phyloP scores from a whole-genome alignment of 2,888 invertebrate genomes.

The Bombylius discolor region DNA sequence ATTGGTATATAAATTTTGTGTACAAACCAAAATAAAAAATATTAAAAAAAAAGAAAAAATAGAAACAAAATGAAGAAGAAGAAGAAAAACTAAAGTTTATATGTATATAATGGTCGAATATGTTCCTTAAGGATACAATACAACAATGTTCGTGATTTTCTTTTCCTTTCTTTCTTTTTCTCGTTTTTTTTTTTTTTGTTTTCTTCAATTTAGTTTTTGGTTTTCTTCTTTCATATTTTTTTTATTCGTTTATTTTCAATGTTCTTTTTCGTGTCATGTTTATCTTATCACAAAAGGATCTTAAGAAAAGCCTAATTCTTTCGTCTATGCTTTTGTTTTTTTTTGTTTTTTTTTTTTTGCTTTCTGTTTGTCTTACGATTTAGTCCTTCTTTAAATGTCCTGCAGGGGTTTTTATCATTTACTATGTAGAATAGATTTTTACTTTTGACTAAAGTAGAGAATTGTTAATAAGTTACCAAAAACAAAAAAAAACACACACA shows the following conservation, averaged over 20 bases:
- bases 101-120: neutral
- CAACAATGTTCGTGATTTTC: neutral
- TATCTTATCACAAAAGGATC: constrained; percentile 7
- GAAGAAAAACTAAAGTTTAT: no score
- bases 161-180: neutral
- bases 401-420: constrained; percentile 3
- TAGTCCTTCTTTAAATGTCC: constrained; percentile 1
- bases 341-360: neutral
- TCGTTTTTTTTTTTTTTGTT: neutral
- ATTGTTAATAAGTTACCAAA: no score
- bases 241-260: neutral
- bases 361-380: constrained; percentile 7
- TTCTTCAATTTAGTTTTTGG: neutral
- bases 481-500: no score
- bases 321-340: neutral
- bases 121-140: neutral
- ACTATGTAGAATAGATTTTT: no score
- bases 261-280: constrained; percentile 4
- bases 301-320: neutral
- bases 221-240: neutral
- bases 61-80: no score
- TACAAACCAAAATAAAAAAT: neutral
- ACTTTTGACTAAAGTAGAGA: no score
- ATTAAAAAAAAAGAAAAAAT: neutral
- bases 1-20: neutral